Evolutionary conservation across 37 sponge, comb jelly and placozoan species (phyloP).

Genomic region (Beroe forskalii): DNA sequence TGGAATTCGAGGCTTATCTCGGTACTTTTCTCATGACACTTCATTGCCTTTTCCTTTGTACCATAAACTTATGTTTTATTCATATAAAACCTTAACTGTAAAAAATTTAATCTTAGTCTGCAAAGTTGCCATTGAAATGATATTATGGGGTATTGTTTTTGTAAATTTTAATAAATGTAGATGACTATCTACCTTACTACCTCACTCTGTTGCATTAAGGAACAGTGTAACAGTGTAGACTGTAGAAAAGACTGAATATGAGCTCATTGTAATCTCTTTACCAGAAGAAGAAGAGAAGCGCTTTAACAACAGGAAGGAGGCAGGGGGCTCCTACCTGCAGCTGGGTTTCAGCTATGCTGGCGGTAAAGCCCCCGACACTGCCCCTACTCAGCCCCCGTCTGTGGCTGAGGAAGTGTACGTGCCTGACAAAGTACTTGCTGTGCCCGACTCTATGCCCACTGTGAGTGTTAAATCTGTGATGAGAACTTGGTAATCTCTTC

Average conservation of each 20-base stretch:
- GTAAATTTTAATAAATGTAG: too few relatives aligned
- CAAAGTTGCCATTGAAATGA: neutral
- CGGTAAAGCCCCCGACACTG: neutral
- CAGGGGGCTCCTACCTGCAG: slow-evolving; percentile 38
- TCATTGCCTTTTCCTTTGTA: too few relatives aligned
- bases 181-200: too few relatives aligned
- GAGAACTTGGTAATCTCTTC: neutral
- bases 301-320: slow-evolving; percentile 29
- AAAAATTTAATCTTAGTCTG: neutral
- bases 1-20: slow-evolving; percentile 59
- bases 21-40: too few relatives aligned
- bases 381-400: neutral
- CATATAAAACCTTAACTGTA: too few relatives aligned
- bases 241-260: too few relatives aligned
- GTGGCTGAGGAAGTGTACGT: slow-evolving; percentile 46
- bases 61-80: too few relatives aligned
- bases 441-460: neutral
- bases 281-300: slow-evolving; percentile 65
- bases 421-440: neutral
- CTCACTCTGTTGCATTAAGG: too few relatives aligned
- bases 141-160: neutral
- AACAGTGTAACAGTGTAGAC: too few relatives aligned
- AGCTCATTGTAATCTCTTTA: too few relatives aligned
- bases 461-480: neutral
- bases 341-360: slow-evolving; percentile 17